Evolutionary conservation across 2,113 vertebrate species (phyloP).

Genomic region (Benitochromis conjunctus): DNA sequence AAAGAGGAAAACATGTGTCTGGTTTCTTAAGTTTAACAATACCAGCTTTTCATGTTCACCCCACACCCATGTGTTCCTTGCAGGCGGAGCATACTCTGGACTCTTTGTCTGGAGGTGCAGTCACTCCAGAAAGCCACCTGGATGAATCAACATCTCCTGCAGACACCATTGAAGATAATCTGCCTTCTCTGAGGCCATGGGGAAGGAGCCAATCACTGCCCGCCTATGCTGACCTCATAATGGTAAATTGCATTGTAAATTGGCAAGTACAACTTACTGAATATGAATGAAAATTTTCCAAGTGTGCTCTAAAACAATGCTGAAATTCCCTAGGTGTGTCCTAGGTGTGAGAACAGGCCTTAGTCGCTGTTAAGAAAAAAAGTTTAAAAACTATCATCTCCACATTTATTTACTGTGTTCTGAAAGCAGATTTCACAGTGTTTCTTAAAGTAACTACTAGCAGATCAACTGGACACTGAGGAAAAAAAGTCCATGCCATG

Average conservation of each 20-base stretch:
- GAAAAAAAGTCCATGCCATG: neutral
- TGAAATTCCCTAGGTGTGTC: neutral
- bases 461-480: neutral
- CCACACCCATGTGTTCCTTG: neutral
- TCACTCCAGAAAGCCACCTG: slow-evolving; percentile 55
- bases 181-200: slow-evolving; percentile 60
- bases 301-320: neutral
- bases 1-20: neutral
- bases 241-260: slow-evolving; percentile 49
- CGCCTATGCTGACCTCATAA: slow-evolving; percentile 65
- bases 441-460: neutral
- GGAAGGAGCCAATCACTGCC: slow-evolving; percentile 70
- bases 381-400: neutral
- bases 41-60: neutral
- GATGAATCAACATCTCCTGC: slow-evolving; percentile 55
- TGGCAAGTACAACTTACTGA: neutral
- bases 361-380: neutral
- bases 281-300: neutral
- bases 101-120: slow-evolving; percentile 50
- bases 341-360: neutral
- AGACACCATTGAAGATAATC: slow-evolving; percentile 62
- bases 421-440: neutral
- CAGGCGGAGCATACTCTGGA: slow-evolving; percentile 54
- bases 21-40: neutral
- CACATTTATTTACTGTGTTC: neutral